Percentiles rank a stretch among this genome's conserved stretches.
Evolutionary conservation across 2,113 vertebrate genomes (phyloP).

Genomic region (Apteryx mantelli): DNA sequence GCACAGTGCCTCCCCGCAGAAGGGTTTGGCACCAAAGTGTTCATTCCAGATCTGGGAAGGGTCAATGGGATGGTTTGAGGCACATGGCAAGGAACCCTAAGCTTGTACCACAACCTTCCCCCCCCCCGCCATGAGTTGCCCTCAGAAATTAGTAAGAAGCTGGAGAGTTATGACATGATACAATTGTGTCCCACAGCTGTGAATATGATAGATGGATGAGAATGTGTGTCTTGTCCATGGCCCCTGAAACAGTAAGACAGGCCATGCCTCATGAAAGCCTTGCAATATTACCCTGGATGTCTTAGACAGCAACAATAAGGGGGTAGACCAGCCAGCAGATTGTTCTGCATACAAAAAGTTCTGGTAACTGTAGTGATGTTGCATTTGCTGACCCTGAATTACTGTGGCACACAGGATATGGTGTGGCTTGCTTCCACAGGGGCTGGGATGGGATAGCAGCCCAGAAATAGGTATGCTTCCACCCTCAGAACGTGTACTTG

Average conservation of each 20-base stretch:
- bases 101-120: neutral
- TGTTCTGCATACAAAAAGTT: neutral
- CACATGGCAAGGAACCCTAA: neutral
- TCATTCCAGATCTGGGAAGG: neutral
- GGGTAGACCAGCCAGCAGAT: neutral
- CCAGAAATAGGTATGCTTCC: neutral
- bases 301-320: neutral
- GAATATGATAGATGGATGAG: neutral
- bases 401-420: neutral
- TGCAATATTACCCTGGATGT: neutral
- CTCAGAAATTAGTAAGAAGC: neutral
- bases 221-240: neutral
- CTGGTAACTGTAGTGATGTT: neutral
- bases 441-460: neutral
- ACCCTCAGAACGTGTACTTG: neutral
- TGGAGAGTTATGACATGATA: neutral
- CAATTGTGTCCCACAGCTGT: neutral
- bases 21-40: accelerated
- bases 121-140: neutral
- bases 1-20: neutral
- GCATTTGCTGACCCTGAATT: neutral
- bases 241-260: neutral
- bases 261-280: neutral
- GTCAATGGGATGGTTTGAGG: neutral
- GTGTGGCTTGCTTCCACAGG: neutral